Conservation (phyloP, 2,113 vertebrate genomes). For the Columbina picui region DNA sequence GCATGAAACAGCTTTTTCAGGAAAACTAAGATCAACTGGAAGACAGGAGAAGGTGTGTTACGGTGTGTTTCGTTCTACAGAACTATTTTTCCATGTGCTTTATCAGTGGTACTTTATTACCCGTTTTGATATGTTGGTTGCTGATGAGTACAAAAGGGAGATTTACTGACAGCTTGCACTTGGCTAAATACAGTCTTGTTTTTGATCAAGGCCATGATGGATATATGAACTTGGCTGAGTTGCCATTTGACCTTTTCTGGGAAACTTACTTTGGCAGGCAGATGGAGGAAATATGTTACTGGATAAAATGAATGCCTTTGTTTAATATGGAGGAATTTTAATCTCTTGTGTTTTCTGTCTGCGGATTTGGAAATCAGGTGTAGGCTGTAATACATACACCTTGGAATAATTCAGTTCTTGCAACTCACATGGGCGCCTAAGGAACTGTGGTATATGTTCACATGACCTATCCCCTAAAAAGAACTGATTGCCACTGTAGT, state of each 20-base stretch:
- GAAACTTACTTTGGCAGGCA: conserved; percentile 45
- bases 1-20: not conserved
- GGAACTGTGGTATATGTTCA: not conserved
- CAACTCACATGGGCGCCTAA: not conserved
- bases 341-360: conserved; percentile 39
- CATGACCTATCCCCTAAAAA: not conserved
- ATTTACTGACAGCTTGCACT: conserved; percentile 7
- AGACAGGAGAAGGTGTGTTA: not conserved
- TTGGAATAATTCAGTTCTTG: not conserved
- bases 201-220: not conserved
- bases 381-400: not conserved
- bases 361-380: conserved; percentile 22
- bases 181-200: not conserved
- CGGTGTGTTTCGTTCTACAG: not conserved
- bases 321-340: conserved; percentile 42
- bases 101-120: not conserved
- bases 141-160: not conserved
- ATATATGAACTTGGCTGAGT: conserved; percentile 29
- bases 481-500: not conserved
- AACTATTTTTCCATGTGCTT: not conserved
- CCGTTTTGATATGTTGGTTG: not conserved
- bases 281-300: conserved; percentile 23
- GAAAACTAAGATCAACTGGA: not conserved
- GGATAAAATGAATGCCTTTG: conserved; percentile 43
- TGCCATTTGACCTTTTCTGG: conserved; percentile 54